Conservation (phyloP, 2,113 vertebrate genomes). For the Sapajus apella region DNA sequence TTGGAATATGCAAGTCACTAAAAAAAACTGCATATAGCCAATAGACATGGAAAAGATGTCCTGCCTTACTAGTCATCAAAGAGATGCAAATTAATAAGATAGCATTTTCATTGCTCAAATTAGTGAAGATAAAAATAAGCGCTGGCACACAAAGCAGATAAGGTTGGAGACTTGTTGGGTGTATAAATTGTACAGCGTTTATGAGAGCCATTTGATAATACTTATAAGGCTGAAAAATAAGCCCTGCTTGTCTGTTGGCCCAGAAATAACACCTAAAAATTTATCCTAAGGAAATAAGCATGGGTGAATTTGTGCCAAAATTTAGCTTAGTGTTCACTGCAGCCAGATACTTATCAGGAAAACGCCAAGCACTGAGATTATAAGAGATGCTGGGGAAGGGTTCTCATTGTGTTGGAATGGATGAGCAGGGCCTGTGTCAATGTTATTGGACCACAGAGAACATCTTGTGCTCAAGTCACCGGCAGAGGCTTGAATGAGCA, state of each 20-base stretch:
- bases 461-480: background rate
- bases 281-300: conserved; percentile 44
- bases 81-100: conserved; percentile 36
- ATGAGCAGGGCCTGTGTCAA: background rate
- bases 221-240: conserved; percentile 11
- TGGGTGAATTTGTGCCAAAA: background rate
- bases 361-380: background rate
- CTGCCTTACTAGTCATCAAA: conserved; percentile 19
- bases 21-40: background rate
- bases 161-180: background rate
- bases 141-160: background rate
- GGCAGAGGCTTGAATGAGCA: background rate
- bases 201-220: background rate
- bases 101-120: conserved; percentile 25
- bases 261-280: conserved; percentile 60
- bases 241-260: background rate
- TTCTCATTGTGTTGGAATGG: background rate
- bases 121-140: conserved; percentile 43
- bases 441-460: background rate
- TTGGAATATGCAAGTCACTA: conserved; percentile 13
- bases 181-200: background rate
- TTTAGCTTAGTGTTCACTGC: background rate
- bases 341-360: conserved; percentile 1
- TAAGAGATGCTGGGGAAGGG: background rate
- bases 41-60: background rate